Evolutionary conservation across 1,140 invertebrate genomes (phyloP), one percentile per base, ranked within the genome.

Genomic region (Drosophila tsacasi): DNA sequence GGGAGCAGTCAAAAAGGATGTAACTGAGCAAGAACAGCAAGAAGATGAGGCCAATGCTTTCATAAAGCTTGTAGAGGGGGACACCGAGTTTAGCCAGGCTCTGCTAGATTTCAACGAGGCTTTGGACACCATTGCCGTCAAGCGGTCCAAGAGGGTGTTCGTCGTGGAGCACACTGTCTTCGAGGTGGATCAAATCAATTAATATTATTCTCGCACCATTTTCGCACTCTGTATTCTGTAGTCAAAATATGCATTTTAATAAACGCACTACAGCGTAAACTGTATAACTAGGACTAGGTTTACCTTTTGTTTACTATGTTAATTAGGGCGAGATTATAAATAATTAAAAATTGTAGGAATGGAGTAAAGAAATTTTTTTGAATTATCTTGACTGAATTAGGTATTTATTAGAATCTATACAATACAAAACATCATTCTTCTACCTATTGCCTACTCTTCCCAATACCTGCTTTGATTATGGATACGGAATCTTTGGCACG

Each of bases 401-500:
- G 2, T 17, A 25, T 25, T 3, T 37, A n/a, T 5, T 54, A n/a
- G n/a, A 54, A 52, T 52, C 27, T 30, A n/a, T 30, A 13, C 17
- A 30, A 50, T 27, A 50, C 23, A 49, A 49, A 47, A n/a, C 7
- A 17, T 8, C 15, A 27, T 27, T 30, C 10, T 12, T 13, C 19
- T 30, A 12, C 5, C 5, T 32, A n/a, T 25, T 12, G 4, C 27
- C 47, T 13, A 15, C 32, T 23, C 54, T 23, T 27, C 27, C 40
- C 13, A 25, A 35, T 19, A 27, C 12, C 13, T 27, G 47, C 64
- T 23, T 63, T 47, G 64, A 82, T 68, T 76, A 37, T 67, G 49
- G 52, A 78, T 50, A 47, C 80, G 35, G 68, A 72, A 76, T 87
- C 84, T 90, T 85, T 82, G 79, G 76, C 85, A 90, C 85, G 85